Base-by-base conservation (phyloP, 2,113 vertebrate species). In the Chelonoidis abingdonii region DNA sequence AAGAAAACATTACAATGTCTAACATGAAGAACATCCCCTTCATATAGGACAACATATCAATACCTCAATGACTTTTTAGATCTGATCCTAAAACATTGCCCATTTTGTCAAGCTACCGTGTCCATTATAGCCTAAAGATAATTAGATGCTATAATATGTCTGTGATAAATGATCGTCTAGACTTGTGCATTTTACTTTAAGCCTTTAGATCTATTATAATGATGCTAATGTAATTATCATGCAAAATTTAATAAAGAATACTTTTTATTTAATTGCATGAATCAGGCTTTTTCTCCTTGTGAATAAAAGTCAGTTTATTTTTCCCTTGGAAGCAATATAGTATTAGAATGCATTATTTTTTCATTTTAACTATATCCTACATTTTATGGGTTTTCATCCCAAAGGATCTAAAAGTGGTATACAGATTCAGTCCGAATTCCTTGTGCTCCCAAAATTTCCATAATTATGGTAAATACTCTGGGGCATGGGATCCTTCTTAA, bases 321-420 rank as follows among this genome's bases (percentile, higher is more conserved):
- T 92, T 52, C 89, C 44, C 10, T 38, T 80, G 38, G 19, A 78
- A 59, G 79, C 2, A 72, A 72, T 72, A 4, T 72, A n/a, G n/a
- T 69, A n/a, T 69, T 72, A n/a, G 65, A 72, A n/a, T 38, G 19
- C 65, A 38, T 72, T 69, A 16, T 82, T 76, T 38, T 91, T 81
- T 81, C 12, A 5, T 44, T 76, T 59, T 9, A 86, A 38, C 59
- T 89, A 59, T 49, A 29, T n/a, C 12, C 5, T 53, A 88, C 24
- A 3, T 54, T 89, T 38, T 24, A 76, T 38, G 72, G 35, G 21
- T 38, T 47, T 78, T 78, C 41, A 78, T 47, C 41, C 12, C 41
- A 78, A 78, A 44, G 22, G 41, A 78, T 47, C 24, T 78, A 78
- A 78, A 41, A 0, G 0, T 57, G 44, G 5, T 52, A 17, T 47